Base-by-base conservation (phyloP, 2,113 vertebrate species). In the Sarotherodon lohbergeri region DNA sequence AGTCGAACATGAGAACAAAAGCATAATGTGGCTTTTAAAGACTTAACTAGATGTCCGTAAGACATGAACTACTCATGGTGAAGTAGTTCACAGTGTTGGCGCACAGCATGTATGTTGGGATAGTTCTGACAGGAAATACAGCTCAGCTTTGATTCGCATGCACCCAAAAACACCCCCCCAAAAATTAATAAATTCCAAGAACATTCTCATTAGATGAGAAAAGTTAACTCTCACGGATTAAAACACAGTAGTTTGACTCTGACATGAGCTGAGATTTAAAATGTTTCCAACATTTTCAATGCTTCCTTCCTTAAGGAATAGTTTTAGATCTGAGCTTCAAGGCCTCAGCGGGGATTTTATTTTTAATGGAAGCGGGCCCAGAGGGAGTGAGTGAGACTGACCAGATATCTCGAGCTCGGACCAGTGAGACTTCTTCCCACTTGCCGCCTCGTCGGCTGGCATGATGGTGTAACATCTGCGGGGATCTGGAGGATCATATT, bases 401-500 rank as follows among this genome's bases (percentile, higher is more conserved):
- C 99, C 99, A 82, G 98, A 98, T 91, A 99, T 99, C 96, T 99
- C 98, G 66, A 99, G 96, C 95, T 99, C 99, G 16, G 98, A 97
- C 99, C 99, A 99, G 95, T 99, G 96, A 59, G 98, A 98, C 95
- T 99, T 99, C 97, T 99, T 99, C 91, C 98, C 99, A 29, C 96
- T 98, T 94, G 98, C 98, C 94, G 96, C 97, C 96, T 99, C 99
- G 96, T 99, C 99, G 52, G 98, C 96, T 91, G 99, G 98, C 99
- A 99, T 99, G 97, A 99, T 99, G 96, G 98, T 99, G 93, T 99
- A 99, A 97, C 99, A 98, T 97, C 98, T 96, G 94, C 98, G 98
- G 95, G 98, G 98, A 97, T 99, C 98, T 91, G 98, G 98, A 95
- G 98, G 98, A 95, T 99, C 99, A 99, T 99, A 99, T 99, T 99